phyloP scores from a whole-genome alignment of 2,888 invertebrate species.

The Tipula vernalis region DNA sequence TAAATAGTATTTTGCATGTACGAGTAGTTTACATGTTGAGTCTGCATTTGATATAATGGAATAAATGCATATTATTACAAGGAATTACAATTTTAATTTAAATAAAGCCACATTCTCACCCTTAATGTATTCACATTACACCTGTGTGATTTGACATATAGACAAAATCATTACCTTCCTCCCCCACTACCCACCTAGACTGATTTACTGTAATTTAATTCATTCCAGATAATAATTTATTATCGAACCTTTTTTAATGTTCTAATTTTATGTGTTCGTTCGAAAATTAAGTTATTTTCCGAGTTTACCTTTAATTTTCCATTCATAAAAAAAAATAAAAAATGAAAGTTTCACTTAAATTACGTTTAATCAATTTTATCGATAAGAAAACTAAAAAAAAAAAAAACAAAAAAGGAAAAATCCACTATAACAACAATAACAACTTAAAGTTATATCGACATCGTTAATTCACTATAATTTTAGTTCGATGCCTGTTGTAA shows the following conservation, averaged over 20 bases:
- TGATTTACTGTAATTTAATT: too few species aligned
- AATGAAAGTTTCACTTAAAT: background rate
- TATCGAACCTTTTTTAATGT: background rate
- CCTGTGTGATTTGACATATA: background rate
- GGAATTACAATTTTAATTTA: too few species aligned
- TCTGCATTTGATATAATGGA: background rate
- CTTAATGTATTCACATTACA: background rate
- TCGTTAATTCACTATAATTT: conserved; percentile 4
- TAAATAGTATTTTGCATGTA: too few species aligned
- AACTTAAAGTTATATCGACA: background rate
- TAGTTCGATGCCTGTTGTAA: background rate
- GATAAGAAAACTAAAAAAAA: background rate
- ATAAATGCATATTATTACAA: too few species aligned
- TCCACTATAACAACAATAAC: background rate
- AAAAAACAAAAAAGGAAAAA: background rate
- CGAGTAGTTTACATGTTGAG: background rate
- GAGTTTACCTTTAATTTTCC: background rate
- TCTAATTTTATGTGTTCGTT: background rate
- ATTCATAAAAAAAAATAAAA: background rate
- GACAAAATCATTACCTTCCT: background rate
- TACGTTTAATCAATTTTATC: background rate
- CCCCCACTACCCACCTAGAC: background rate
- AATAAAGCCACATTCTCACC: too few species aligned
- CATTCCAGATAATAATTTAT: background rate
- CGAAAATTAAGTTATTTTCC: background rate